Percentiles rank a stretch among this genome's conserved stretches.
Conservation (phyloP, 2,113 vertebrate species). For the Dipodomys stephensi region DNA sequence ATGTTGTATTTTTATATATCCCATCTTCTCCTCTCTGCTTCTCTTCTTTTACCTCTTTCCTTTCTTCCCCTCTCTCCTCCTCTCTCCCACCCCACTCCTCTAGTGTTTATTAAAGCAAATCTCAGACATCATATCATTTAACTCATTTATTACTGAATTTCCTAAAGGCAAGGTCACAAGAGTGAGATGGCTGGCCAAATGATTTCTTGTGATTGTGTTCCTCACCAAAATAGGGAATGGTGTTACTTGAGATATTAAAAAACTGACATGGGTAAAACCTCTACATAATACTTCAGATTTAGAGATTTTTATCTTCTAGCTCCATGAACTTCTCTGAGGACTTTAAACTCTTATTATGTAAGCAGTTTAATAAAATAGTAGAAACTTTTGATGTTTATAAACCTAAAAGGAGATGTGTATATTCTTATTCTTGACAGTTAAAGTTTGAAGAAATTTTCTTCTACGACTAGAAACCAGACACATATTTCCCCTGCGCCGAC, state of each 20-base stretch:
- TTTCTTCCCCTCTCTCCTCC: background rate
- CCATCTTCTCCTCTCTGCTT: background rate
- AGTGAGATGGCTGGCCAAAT: conserved; percentile 48
- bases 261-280: conserved; percentile 50
- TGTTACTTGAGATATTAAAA: conserved; percentile 57
- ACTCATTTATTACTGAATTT: conserved; percentile 74
- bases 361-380: background rate
- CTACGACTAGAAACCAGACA: background rate
- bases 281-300: background rate
- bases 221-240: conserved; percentile 60
- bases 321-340: background rate
- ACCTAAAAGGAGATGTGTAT: background rate
- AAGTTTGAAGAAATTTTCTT: background rate
- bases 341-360: conserved; percentile 28
- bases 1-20: background rate
- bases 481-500: too few species aligned
- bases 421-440: background rate
- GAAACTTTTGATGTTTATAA: background rate
- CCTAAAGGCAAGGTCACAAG: conserved; percentile 57
- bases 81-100: too few species aligned
- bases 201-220: conserved; percentile 41
- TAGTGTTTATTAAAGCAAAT: conserved; percentile 73
- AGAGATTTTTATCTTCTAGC: conserved; percentile 36
- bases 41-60: background rate
- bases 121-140: conserved; percentile 71